Percentiles rank a stretch among this genome's conserved stretches.
Conservation (phyloP, 2,797 vertebrate species). For the Characodon lateralis region DNA sequence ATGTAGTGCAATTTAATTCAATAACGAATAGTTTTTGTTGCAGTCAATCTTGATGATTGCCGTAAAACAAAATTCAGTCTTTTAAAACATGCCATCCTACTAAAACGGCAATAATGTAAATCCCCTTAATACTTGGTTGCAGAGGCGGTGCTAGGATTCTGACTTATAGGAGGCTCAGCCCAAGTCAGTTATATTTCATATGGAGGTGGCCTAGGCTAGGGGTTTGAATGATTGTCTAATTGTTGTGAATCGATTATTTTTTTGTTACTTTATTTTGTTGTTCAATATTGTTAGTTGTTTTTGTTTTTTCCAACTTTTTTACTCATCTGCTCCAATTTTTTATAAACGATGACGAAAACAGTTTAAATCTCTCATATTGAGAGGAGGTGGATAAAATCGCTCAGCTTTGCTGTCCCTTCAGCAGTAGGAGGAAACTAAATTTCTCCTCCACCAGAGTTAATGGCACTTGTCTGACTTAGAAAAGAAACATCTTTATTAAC, state of each 20-base stretch:
- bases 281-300: background rate
- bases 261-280: background rate
- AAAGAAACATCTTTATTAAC: background rate
- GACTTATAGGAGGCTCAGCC: background rate
- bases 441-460: background rate
- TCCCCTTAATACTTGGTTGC: background rate
- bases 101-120: background rate
- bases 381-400: background rate
- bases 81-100: background rate
- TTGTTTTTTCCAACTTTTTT: background rate
- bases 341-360: background rate
- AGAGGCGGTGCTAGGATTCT: background rate
- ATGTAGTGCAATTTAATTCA: background rate
- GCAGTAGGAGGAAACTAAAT: background rate
- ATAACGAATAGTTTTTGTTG: too few species aligned
- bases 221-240: background rate
- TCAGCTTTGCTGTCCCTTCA: background rate
- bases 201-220: background rate
- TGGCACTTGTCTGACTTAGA: background rate
- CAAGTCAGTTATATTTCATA: background rate
- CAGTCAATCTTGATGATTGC: background rate
- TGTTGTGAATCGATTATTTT: background rate
- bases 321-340: background rate
- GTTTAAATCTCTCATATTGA: background rate
- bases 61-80: background rate